Base-by-base conservation (phyloP, 2,888 invertebrate species). In the Biston betularia region DNA sequence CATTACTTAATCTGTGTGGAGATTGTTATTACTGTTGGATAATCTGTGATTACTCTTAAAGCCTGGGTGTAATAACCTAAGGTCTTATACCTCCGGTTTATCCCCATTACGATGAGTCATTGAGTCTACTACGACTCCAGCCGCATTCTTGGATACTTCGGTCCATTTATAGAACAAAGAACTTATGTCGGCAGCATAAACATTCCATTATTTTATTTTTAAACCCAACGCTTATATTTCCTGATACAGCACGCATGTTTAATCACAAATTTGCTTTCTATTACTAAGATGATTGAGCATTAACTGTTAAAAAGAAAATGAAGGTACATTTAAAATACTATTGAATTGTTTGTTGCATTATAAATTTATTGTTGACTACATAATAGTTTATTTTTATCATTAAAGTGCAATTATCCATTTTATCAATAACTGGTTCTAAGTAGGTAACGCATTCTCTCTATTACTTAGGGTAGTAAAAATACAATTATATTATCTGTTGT, bases 161-260 rank as follows among this genome's bases (percentile, higher is more conserved):
- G 14, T 71, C 69, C 70, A 68, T 66, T 60, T 70, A 71, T 71
- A 73, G 73, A 73, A 75, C 72, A 73, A 74, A 74, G 75, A 74
- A 62, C 65, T 59, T 65, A 63, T 55, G 60, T 62, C 63, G 50
- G 65, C 56, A 63, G 55, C 64, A 64, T 55, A 65, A 65, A 69
- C 71, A 73, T 71, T 66, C 69, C 64, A 61, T 67, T 48, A 58
- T 63, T 60, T 70, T 67, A 67, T 68, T 53, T 73, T 66, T 66
- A 66, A 48, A 33, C 58, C 24, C 1, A 56, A 57, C 59, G 50
- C 63, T 53, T 49, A 44, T 52, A 61, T 67, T 72, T 70, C 65
- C 69, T 70, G 67, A 55, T 64, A 61, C 35, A 63, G 55, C 14
- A 46, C 50, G 14, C 33, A 40, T 24, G 15, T 50, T 49, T 54